Base-by-base conservation (phyloP, 2,113 vertebrate species). In the Balaeniceps rex region DNA sequence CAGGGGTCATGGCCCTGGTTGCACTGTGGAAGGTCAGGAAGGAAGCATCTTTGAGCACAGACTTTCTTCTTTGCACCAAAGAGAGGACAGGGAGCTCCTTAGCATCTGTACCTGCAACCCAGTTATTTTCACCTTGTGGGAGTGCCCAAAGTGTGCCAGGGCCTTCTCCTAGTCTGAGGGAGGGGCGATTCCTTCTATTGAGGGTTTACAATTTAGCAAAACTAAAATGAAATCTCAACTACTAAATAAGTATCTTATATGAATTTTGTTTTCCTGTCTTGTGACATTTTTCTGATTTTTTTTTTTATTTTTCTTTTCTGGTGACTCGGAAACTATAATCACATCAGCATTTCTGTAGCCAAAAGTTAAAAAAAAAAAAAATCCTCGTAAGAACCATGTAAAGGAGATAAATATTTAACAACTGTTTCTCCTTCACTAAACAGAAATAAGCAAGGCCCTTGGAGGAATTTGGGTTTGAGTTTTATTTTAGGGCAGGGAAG, bases 371-470 rank as follows among this genome's bases (percentile, higher is more conserved):
- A 38, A 29, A 6, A 25, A 4, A 34, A 68, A 60, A 65, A 24
- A 31, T 14, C 22, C 18, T 36, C 47, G 2, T 65, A 70, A 76
- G 44, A 69, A 36, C 12, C 5, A 6, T 12, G 7, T 28, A 71
- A 80, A 83, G 26, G 44, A 88, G 19, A 80, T 70, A 2, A 92
- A 85, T 34, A 68, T 29, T 69, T 34, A 82, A 38, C 24, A 93
- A 58, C 55, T 57, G 18, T 79, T 93, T 92, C 74, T 85, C 44
- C 77, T 89, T 94, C 18, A 1, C 68, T 79, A 84, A 92, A 44
- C 52, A 93, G 51, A 87, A 95, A 83, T 63, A 95, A 92, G 49
- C 25, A 79, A 90, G 33, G 58, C 21, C 40, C 34, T 70, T 44
- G 47, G 58, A 93, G 11, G 19, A 57, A 10, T 29, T 69, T 44